Percentiles rank a stretch among this genome's conserved stretches.
phyloP scores from a whole-genome alignment of 1,140 invertebrate species.

The Maniola jurtina region DNA sequence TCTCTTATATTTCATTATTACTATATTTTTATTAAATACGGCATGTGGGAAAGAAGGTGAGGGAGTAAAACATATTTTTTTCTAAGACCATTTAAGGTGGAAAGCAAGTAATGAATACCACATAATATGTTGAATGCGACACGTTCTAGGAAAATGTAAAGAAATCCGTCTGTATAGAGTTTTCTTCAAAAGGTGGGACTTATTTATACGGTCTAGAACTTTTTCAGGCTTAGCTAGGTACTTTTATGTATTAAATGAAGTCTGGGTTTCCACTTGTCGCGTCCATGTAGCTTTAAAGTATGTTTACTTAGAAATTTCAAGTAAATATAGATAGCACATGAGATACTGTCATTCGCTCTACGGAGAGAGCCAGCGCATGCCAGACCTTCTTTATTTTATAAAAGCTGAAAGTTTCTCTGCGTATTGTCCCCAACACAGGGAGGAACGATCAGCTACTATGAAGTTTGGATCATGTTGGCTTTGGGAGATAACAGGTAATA shows the following conservation, averaged over 20 bases:
- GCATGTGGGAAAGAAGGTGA: too few species aligned
- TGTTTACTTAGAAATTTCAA: neutral
- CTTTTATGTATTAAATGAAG: conserved; percentile 25
- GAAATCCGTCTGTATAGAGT: neutral
- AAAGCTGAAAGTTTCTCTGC: too few species aligned
- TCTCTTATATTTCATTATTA: too few species aligned
- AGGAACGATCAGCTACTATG: too few species aligned
- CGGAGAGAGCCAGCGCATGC: too few species aligned
- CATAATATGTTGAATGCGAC: neutral
- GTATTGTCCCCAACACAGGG: too few species aligned
- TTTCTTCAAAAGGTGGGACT: conserved; percentile 5
- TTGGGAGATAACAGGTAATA: too few species aligned
- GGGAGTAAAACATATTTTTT: neutral
- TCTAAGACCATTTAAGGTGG: neutral
- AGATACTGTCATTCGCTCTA: too few species aligned
- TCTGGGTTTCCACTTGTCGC: conserved; percentile 23
- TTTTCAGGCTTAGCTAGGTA: conserved; percentile 10
- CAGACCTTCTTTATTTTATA: too few species aligned
- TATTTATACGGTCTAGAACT: conserved; percentile 15
- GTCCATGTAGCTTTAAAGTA: conserved; percentile 12
- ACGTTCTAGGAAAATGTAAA: neutral
- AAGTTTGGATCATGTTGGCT: too few species aligned
- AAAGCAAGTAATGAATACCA: neutral
- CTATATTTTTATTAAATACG: too few species aligned
- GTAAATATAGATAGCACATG: neutral